These are phyloP conservation scores for Lordiphosa mommai DNA, from an alignment of 1,140 invertebrate genomes.

Conservation along the genomic window DNA sequence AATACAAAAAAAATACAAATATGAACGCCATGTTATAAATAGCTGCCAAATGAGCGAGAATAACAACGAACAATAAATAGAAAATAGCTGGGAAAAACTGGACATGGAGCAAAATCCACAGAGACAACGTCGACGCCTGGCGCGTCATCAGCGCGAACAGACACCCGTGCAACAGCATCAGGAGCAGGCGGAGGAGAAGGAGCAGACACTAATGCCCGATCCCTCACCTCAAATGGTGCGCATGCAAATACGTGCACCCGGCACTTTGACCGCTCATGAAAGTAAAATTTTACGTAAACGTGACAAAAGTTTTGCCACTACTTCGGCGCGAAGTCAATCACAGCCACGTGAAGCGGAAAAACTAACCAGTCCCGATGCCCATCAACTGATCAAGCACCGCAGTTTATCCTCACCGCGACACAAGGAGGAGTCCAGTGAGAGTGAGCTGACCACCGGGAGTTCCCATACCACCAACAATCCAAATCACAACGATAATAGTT, in stretches of 20 bases:
- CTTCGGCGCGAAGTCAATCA: slow-evolving; percentile 79
- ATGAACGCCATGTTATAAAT: slow-evolving; percentile 60
- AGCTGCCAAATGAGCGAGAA: slow-evolving; percentile 37
- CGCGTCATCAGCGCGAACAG: slow-evolving; percentile 81
- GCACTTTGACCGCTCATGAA: slow-evolving; percentile 66
- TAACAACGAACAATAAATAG: slow-evolving; percentile 19
- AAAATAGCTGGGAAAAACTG: slow-evolving; percentile 16
- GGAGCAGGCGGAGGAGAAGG: slow-evolving; percentile 10
- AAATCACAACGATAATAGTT: slow-evolving; percentile 17
- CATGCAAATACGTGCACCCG: slow-evolving; percentile 72
- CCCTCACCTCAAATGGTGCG: slow-evolving; percentile 46
- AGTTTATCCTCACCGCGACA: slow-evolving; percentile 74
- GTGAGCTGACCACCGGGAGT: slow-evolving; percentile 52
- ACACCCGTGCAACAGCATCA: slow-evolving; percentile 80
- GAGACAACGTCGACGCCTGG: slow-evolving; percentile 51
- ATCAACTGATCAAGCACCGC: slow-evolving; percentile 65
- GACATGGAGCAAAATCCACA: slow-evolving; percentile 37
- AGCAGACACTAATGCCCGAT: slow-evolving; percentile 1
- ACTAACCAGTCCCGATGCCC: slow-evolving; percentile 56
- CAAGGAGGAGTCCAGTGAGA: slow-evolving; percentile 75
- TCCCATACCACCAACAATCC: slow-evolving; percentile 8
- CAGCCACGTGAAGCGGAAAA: slow-evolving; percentile 79
- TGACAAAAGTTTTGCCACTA: slow-evolving; percentile 59
- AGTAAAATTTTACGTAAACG: slow-evolving; percentile 74
- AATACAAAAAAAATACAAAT: slow-evolving; percentile 28